phyloP scores from a whole-genome alignment of 2,888 invertebrate species.

The Apocheima hispidaria region DNA sequence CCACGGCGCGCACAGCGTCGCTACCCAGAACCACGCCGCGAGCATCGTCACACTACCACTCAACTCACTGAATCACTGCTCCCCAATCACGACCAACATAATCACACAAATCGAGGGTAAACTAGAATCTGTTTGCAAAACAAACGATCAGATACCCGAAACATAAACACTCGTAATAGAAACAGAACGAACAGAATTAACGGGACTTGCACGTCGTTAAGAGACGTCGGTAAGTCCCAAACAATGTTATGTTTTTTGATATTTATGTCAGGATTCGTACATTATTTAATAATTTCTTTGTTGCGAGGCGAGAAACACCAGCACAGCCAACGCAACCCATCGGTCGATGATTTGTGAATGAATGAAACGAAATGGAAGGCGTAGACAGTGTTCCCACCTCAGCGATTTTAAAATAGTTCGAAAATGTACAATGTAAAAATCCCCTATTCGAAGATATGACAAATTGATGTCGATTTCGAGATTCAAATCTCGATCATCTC shows the following conservation, averaged over 20 bases:
- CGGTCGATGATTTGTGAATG: conserved; percentile 52
- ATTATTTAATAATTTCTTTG: conserved; percentile 60
- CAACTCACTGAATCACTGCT: conserved; percentile 19
- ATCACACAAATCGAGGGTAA: conserved; percentile 55
- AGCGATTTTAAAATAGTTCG: neutral
- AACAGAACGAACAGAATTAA: conserved; percentile 45
- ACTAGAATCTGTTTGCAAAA: conserved; percentile 79
- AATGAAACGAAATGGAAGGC: conserved; percentile 20
- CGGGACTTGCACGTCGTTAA: conserved; percentile 32
- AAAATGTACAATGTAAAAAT: neutral
- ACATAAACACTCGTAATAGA: conserved; percentile 74
- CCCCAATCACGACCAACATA: conserved; percentile 43
- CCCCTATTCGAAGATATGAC: no score
- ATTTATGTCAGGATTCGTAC: conserved; percentile 67
- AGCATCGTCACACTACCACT: conserved; percentile 44
- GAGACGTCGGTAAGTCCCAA: conserved; percentile 31
- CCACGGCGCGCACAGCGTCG: conserved; percentile 41
- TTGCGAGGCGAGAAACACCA: conserved; percentile 40
- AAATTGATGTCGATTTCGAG: no score
- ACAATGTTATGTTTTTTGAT: conserved; percentile 39
- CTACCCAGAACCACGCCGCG: conserved; percentile 30
- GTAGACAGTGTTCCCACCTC: no score
- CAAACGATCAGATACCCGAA: conserved; percentile 77
- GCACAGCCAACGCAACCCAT: conserved; percentile 44
- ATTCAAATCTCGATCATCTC: no score